Base-by-base conservation (phyloP, 2,113 vertebrate species). In the Ploceus nigricollis region DNA sequence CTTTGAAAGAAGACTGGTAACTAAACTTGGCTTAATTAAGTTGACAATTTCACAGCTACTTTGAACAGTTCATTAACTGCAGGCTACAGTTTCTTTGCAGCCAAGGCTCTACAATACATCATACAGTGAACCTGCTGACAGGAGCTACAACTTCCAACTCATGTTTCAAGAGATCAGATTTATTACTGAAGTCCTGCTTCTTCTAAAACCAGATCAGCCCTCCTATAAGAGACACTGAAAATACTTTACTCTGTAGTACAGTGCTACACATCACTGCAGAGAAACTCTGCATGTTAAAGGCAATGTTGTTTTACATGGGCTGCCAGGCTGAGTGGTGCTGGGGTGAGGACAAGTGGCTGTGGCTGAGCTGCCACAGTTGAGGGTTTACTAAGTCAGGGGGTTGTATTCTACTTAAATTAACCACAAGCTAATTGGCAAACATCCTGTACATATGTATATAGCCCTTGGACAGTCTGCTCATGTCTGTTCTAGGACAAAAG, bases 1-100 rank as follows among this genome's bases (percentile, higher is more conserved):
- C 82, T 82, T 76, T 93, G 48, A 84, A 78, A 75, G 61, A 87
- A 44, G 82, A 53, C 58, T 96, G 85, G 77, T 97, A 96, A 90
- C 90, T 89, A 92, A 95, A 86, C 82, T 95, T 87, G 80, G 76
- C 82, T 93, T 96, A 93, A 97, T 95, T 93, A 95, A 93, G 80
- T 35, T 89, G 93, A 94, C 93, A 92, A 82, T 94, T 96, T 96
- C 93, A 92, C 92, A 94, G 94, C 85, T 92, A 66, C 82, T 96
- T 93, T 94, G 94, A 96, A 82, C 92, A 96, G 88, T 73, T 96
- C 93, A 81, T 95, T 96, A 96, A 95, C 88, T 95, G 80, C 92
- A 92, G 76, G 93, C 79, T 93, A 11, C 68, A 68, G 76, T 65
- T 71, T 73, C 90, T 90, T 31, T 83, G 93, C 93, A 92, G 93